Conservation (phyloP, 2,797 vertebrate species). For the Pelobates cultripes region DNA sequence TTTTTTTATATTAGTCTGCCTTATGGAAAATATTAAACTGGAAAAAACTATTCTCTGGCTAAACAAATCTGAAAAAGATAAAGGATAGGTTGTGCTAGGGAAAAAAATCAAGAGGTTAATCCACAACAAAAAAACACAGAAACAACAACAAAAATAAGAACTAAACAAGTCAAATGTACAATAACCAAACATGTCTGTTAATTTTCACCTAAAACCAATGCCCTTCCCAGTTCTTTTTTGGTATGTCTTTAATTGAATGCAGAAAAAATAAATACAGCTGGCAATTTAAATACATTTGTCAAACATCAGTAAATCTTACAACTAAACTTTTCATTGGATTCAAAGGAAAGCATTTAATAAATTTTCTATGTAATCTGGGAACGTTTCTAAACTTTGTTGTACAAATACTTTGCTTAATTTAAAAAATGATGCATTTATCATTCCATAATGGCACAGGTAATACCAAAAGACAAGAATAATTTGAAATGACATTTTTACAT, state of each 20-base stretch:
- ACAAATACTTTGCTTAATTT: background rate
- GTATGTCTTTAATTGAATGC: background rate
- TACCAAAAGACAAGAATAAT: no score
- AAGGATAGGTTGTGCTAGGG: background rate
- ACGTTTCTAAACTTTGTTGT: background rate
- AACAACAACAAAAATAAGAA: background rate
- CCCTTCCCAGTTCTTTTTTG: background rate
- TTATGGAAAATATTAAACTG: no score
- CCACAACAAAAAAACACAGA: background rate
- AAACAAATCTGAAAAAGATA: background rate
- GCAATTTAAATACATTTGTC: conserved; percentile 27
- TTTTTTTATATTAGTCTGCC: no score
- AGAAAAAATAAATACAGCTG: conserved; percentile 46
- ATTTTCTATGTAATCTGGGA: conserved; percentile 12
- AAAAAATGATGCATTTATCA: background rate
- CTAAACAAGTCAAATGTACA: background rate
- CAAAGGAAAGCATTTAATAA: conserved; percentile 5
- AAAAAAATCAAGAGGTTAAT: background rate
- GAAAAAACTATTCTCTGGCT: background rate
- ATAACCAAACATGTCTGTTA: background rate
- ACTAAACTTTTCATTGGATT: conserved; percentile 20
- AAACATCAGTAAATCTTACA: conserved; percentile 35
- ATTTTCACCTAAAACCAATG: conserved; percentile 15
- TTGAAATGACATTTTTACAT: no score
- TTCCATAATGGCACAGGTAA: no score